phyloP scores from a whole-genome alignment of 2,113 vertebrate species.

The Passer montanus region DNA sequence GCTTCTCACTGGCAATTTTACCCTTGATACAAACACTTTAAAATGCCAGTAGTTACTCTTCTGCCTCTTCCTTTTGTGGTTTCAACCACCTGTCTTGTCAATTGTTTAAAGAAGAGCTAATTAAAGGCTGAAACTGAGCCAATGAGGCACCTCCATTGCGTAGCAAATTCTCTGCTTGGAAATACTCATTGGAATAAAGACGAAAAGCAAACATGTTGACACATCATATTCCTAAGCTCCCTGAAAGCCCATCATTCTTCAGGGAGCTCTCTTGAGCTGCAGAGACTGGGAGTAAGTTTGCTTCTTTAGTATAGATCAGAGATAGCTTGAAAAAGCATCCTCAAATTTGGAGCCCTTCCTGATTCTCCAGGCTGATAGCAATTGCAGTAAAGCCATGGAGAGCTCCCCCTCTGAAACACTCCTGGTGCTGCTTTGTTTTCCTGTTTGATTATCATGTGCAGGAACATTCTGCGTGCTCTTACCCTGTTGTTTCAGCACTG shows the following conservation, averaged over 20 bases:
- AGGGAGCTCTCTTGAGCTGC: background rate
- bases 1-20: background rate
- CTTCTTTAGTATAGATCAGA: background rate
- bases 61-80: background rate
- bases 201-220: background rate
- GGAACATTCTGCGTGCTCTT: background rate
- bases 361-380: background rate
- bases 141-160: background rate
- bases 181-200: background rate
- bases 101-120: slow-evolving; percentile 41
- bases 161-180: background rate
- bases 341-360: background rate
- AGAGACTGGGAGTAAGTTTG: background rate
- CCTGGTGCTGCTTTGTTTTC: background rate
- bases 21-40: background rate
- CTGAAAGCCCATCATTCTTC: background rate
- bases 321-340: background rate
- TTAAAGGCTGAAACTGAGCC: slow-evolving; percentile 7
- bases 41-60: slow-evolving; percentile 21
- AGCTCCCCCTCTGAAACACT: background rate
- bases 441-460: background rate
- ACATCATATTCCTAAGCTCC: background rate
- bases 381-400: background rate
- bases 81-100: slow-evolving; percentile 5
- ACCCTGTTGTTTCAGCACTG: slow-evolving; percentile 35